Percentiles rank a stretch among this genome's conserved stretches.
phyloP scores from a whole-genome alignment of 2,797 vertebrate species.

The Coregonus sp. region DNA sequence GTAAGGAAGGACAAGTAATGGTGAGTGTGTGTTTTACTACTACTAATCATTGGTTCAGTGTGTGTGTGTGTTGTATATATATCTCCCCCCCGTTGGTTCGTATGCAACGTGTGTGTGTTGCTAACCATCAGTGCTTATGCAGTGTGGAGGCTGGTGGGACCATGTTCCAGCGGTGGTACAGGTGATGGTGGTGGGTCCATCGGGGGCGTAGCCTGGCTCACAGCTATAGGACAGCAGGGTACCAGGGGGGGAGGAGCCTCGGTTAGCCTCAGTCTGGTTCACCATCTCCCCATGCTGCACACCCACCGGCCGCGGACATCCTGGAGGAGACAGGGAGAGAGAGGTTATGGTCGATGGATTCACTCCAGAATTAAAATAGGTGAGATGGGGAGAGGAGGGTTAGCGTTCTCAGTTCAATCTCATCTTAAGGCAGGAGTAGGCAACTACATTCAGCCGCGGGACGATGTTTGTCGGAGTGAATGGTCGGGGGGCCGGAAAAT shows the following conservation, averaged over 20 bases:
- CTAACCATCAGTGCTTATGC: constrained; percentile 70
- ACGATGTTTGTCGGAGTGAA: too few species aligned
- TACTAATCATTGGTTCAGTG: background rate
- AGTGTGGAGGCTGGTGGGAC: constrained; percentile 69
- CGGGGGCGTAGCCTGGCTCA: constrained; percentile 69
- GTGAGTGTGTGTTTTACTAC: background rate
- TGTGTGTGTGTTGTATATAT: background rate
- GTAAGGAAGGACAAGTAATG: background rate
- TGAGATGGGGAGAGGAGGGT: background rate
- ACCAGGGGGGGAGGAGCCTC: constrained; percentile 71
- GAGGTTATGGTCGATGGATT: background rate
- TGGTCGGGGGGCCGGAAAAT: too few species aligned
- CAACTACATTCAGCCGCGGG: too few species aligned
- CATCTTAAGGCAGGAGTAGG: too few species aligned
- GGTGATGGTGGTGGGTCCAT: constrained; percentile 68
- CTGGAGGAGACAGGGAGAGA: constrained; percentile 42
- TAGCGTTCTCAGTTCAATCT: constrained; percentile 37
- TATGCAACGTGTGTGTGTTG: background rate
- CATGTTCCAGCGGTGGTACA: constrained; percentile 71
- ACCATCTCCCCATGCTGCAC: constrained; percentile 72
- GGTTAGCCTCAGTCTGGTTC: constrained; percentile 78
- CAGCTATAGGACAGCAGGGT: constrained; percentile 75
- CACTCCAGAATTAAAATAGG: too few species aligned
- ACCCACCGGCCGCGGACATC: constrained; percentile 68
- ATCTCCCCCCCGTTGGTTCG: background rate